Conservation (phyloP, 2,888 invertebrate genomes). For the Zaprionus bogoriensis region DNA sequence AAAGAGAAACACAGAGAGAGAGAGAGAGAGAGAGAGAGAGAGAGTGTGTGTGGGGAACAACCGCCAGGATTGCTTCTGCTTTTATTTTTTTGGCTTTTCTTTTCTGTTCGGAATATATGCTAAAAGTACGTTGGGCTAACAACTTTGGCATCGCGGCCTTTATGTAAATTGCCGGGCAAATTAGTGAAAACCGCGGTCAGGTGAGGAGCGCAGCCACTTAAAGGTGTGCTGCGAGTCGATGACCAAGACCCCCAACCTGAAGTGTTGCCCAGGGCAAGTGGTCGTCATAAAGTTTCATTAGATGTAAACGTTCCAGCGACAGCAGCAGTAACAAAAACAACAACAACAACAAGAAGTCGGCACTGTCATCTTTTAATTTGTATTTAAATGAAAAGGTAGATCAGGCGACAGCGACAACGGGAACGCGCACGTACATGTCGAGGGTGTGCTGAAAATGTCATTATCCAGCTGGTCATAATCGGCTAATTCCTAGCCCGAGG, state of each 20-base stretch:
- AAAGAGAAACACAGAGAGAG: constrained; percentile 13
- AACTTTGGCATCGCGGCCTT: constrained; percentile 68
- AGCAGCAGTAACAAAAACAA: constrained; percentile 42
- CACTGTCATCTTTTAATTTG: constrained; percentile 75
- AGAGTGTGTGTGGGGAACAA: constrained; percentile 16
- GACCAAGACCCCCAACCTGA: constrained; percentile 7
- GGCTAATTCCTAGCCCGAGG: constrained; percentile 29
- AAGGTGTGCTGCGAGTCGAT: constrained; percentile 48
- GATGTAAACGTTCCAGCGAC: constrained; percentile 55
- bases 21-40: constrained; percentile 2
- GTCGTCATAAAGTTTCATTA: constrained; percentile 70
- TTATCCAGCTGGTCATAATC: constrained; percentile 52
- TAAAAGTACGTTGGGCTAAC: constrained; percentile 70
- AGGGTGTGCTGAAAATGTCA: constrained; percentile 34
- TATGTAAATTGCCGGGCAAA: constrained; percentile 75
- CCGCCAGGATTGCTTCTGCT: constrained; percentile 10
- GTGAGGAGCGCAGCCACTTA: constrained; percentile 24
- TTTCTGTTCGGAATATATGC: constrained; percentile 46
- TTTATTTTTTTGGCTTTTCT: constrained; percentile 2
- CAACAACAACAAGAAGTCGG: constrained; percentile 9
- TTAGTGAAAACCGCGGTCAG: constrained; percentile 63
- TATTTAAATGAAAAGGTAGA: constrained; percentile 73
- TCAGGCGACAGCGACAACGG: constrained; percentile 19
- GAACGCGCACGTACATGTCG: constrained; percentile 19
- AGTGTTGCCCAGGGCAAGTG: constrained; percentile 57